A percentile compares a stretch with the other conserved stretches of the same genome.
Conservation (phyloP, 2,113 vertebrate genomes). For the Lophius piscatorius region DNA sequence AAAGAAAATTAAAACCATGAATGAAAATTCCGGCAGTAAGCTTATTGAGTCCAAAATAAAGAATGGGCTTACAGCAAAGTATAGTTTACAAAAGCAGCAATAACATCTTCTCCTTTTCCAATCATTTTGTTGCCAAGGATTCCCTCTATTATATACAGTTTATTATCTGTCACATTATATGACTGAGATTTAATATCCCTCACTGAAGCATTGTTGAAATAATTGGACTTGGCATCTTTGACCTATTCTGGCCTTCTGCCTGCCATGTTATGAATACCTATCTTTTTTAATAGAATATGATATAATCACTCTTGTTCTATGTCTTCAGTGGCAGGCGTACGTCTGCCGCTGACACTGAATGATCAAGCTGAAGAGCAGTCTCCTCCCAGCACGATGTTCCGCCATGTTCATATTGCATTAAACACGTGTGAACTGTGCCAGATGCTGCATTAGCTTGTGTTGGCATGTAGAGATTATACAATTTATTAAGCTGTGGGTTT, state of each 20-base stretch:
- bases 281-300: constrained; percentile 22
- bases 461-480: constrained; percentile 59
- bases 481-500: constrained; percentile 61
- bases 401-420: constrained; percentile 56
- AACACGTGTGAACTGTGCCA: constrained; percentile 46
- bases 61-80: too few relatives aligned
- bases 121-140: too few relatives aligned
- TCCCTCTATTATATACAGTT: too few relatives aligned
- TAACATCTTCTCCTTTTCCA: too few relatives aligned
- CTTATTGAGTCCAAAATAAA: too few relatives aligned
- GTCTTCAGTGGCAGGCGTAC: constrained; percentile 8
- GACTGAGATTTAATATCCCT: constrained; percentile 18
- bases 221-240: constrained; percentile 30
- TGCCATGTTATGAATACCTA: constrained; percentile 18
- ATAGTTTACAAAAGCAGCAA: too few relatives aligned
- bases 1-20: too few relatives aligned
- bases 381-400: constrained; percentile 30
- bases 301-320: constrained; percentile 12
- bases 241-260: constrained; percentile 15
- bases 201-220: constrained; percentile 8
- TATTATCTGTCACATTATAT: too few relatives aligned
- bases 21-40: too few relatives aligned
- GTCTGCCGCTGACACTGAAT: constrained; percentile 17
- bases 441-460: constrained; percentile 49
- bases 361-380: background rate